phyloP scores from a whole-genome alignment of 1,140 invertebrate genomes.

The Mesaphorura yosii region DNA sequence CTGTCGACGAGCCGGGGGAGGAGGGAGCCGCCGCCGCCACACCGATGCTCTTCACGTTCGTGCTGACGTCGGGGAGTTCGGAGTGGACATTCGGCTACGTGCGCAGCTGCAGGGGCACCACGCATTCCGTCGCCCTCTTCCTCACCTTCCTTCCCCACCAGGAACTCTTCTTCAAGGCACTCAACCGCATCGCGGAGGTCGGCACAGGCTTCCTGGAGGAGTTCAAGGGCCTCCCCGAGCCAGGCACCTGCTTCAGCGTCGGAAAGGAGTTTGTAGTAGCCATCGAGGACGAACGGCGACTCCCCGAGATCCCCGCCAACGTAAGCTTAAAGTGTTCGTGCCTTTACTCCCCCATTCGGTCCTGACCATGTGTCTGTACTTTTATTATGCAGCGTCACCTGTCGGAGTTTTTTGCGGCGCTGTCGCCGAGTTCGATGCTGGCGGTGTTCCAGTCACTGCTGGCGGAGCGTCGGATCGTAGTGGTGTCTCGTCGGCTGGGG shows the following conservation, averaged over 20 bases:
- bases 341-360: slow-evolving; percentile 74
- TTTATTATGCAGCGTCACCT: slow-evolving; percentile 71
- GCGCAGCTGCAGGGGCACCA: slow-evolving; percentile 67
- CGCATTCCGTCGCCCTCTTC: slow-evolving; percentile 63
- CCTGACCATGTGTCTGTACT: slow-evolving; percentile 67
- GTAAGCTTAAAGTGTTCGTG: slow-evolving; percentile 63
- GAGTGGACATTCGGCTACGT: slow-evolving; percentile 92
- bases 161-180: slow-evolving; percentile 76
- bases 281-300: slow-evolving; percentile 44
- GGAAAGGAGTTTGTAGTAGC: slow-evolving; percentile 48
- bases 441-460: slow-evolving; percentile 86
- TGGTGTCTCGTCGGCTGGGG: slow-evolving; percentile 73
- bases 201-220: too few species aligned
- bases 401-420: slow-evolving; percentile 89
- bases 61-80: slow-evolving; percentile 80
- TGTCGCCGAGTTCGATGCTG: slow-evolving; percentile 85
- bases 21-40: too few species aligned
- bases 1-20: background rate
- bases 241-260: slow-evolving; percentile 51
- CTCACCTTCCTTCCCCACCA: slow-evolving; percentile 87
- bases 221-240: too few species aligned
- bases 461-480: slow-evolving; percentile 79
- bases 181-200: slow-evolving; percentile 43
- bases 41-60: slow-evolving; percentile 83
- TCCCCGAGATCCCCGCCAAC: slow-evolving; percentile 39